Base-by-base conservation (phyloP, 2,113 vertebrate genomes). In the Halcyon malimbica region DNA sequence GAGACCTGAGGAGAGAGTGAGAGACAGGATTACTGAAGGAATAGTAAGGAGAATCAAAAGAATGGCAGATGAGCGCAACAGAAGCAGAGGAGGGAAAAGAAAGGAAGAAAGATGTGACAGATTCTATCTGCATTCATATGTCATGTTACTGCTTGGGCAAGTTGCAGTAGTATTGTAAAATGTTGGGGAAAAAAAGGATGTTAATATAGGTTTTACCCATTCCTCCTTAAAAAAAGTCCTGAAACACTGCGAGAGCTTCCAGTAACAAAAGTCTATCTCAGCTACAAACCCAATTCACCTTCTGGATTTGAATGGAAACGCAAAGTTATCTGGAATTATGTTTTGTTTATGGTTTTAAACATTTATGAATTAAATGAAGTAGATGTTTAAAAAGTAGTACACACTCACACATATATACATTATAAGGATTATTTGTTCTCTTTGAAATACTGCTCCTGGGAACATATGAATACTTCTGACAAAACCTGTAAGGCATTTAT, bases 261-360 rank as follows among this genome's bases (percentile, higher is more conserved):
- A 4, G 20, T 70, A 93, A 82, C 35, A 23, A 53, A 89, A 71
- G 28, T 26, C 25, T 77, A 14, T 33, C 39, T 50, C 15, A 3
- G 6, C 16, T 74, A 13, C 53, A 79, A 96, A 65, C 19, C 25
- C 89, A 96, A 41, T 35, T 71, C 33, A 89, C 57, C 92, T 44
- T 83, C 89, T 93, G 94, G 59, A 83, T 94, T 95, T 94, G 64
- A 96, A 69, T 42, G 70, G 81, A 97, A 92, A 87, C 37, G 28
- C 70, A 89, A 84, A 89, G 64, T 87, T 93, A 90, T 86, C 53
- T 92, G 69, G 62, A 94, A 90, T 57, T 89, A 65, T 46, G 16
- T 85, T 90, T 81, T 94, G 29, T 84, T 96, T 96, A 70, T 84
- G 18, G 19, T 41, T 76, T 92, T 78, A 81, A 91, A 81, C 23